phyloP scores from a whole-genome alignment of 35 echinoderm and acorn worm genomes.

The Patiria miniata region DNA sequence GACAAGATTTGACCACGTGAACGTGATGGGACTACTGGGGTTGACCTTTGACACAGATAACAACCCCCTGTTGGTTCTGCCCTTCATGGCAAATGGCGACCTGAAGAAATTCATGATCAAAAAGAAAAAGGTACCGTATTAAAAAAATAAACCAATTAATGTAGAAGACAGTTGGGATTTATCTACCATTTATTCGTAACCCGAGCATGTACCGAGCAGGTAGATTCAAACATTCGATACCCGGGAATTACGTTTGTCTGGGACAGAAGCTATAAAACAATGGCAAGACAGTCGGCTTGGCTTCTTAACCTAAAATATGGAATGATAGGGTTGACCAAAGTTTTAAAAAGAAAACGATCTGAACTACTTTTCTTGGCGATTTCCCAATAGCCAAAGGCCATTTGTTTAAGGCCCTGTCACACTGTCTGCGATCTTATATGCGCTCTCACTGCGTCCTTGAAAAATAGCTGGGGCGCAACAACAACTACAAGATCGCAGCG shows the following conservation, averaged over 20 bases:
- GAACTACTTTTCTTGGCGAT: too few species aligned
- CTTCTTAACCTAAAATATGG: too few species aligned
- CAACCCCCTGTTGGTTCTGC: slow-evolving; percentile 12
- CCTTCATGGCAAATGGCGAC: slow-evolving; percentile 27
- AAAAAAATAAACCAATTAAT: background rate
- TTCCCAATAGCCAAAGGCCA: too few species aligned
- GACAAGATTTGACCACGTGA: slow-evolving; percentile 28
- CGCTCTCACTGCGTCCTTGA: too few species aligned
- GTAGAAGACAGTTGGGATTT: background rate
- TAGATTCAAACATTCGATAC: background rate
- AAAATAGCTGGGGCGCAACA: too few species aligned
- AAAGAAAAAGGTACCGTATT: background rate
- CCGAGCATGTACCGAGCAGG: background rate
- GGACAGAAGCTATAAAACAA: too few species aligned
- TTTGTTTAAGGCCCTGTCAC: too few species aligned
- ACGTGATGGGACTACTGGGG: slow-evolving; percentile 28
- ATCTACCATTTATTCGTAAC: background rate
- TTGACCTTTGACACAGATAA: slow-evolving; percentile 29
- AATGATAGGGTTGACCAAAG: too few species aligned
- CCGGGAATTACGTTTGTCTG: background rate
- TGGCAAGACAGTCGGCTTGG: too few species aligned
- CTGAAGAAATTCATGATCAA: slow-evolving; percentile 18
- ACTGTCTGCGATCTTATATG: too few species aligned
- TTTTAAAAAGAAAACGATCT: too few species aligned
- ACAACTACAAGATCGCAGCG: too few species aligned